Conservation (phyloP, 2,888 invertebrate species). For the Alsophila aescularia region DNA sequence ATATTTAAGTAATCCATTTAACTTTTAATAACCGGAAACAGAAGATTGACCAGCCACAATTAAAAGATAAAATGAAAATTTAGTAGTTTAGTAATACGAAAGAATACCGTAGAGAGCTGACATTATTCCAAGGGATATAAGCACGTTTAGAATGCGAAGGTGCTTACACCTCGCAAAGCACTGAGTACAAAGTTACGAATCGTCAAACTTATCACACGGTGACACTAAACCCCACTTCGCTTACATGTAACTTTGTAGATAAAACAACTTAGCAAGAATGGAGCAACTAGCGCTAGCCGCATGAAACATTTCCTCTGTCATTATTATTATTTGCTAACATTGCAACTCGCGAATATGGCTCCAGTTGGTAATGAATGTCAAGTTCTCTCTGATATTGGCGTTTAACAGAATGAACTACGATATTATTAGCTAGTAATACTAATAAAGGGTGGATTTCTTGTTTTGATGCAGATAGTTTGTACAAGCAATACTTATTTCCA, state of each 20-base stretch:
- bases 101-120: constrained; percentile 17
- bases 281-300: constrained; percentile 36
- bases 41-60: not conserved
- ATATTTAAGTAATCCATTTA: not conserved
- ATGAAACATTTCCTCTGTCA: constrained; percentile 19
- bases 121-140: constrained; percentile 35
- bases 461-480: too few species aligned
- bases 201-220: constrained; percentile 69
- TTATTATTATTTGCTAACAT: constrained; percentile 6
- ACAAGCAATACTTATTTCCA: too few species aligned
- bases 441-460: too few species aligned
- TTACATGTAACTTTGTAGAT: constrained; percentile 65
- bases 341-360: not conserved
- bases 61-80: constrained; percentile 4
- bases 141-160: constrained; percentile 45
- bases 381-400: not conserved
- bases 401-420: too few species aligned
- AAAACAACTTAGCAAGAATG: constrained; percentile 57
- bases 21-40: not conserved
- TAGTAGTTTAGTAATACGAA: constrained; percentile 16
- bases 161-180: constrained; percentile 50
- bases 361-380: constrained; percentile 12
- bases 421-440: too few species aligned
- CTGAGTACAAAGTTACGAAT: constrained; percentile 68
- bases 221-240: constrained; percentile 70